Evolutionary conservation across 2,888 invertebrate genomes (phyloP).

Genomic region (Drosophila rubida): DNA sequence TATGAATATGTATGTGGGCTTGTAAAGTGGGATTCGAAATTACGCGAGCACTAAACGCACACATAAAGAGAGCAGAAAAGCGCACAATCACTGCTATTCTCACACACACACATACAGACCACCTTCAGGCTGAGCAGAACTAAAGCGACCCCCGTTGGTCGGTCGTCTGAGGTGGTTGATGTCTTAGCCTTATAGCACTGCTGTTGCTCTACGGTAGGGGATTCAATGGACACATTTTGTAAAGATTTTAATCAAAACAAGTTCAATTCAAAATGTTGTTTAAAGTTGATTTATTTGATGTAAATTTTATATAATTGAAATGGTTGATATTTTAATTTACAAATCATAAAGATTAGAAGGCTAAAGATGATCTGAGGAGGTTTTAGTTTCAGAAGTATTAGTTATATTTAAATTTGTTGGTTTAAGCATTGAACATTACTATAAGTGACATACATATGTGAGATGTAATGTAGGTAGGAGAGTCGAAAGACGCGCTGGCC

Average conservation of each 20-base stretch:
- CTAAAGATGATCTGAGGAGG: too few relatives aligned
- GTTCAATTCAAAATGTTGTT: neutral
- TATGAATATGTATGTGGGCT: slow-evolving; percentile 5
- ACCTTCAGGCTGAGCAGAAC: slow-evolving; percentile 19
- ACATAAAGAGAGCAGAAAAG: neutral
- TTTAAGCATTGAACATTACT: too few relatives aligned
- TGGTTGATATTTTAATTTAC: too few relatives aligned
- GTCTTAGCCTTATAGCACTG: slow-evolving; percentile 5
- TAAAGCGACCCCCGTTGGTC: slow-evolving; percentile 42
- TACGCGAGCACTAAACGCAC: slow-evolving; percentile 15
- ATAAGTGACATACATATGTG: too few relatives aligned
- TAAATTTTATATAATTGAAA: too few relatives aligned
- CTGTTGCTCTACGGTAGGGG: slow-evolving; percentile 12
- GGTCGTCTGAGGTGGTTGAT: slow-evolving; percentile 14
- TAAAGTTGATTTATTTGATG: too few relatives aligned
- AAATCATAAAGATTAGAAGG: too few relatives aligned
- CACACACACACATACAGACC: slow-evolving; percentile 10
- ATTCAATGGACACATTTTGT: neutral
- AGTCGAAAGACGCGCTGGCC: slow-evolving; percentile 8
- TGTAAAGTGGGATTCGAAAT: slow-evolving; percentile 24
- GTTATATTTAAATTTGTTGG: too few relatives aligned
- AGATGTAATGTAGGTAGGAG: slow-evolving; percentile 7
- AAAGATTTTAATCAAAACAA: neutral
- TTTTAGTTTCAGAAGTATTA: too few relatives aligned
- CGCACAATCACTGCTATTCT: slow-evolving; percentile 15